Conservation (phyloP, 2,113 vertebrate species). For the Heterotis niloticus region DNA sequence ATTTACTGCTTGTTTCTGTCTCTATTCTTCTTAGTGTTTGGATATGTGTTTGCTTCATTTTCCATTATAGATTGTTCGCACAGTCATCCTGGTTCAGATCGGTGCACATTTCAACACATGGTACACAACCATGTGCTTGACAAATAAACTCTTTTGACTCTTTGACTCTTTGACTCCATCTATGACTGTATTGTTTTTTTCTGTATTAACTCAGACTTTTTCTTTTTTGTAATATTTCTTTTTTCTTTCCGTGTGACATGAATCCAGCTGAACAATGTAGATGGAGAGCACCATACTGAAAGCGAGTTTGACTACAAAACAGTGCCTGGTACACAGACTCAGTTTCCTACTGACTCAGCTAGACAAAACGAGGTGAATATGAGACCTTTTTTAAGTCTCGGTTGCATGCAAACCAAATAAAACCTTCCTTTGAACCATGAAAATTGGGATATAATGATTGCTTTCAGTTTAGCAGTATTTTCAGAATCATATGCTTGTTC, state of each 20-base stretch:
- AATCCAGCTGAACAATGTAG: constrained; percentile 80
- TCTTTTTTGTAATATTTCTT: constrained; percentile 54
- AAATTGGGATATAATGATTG: no score
- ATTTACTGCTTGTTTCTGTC: no score
- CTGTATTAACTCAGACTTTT: constrained; percentile 57
- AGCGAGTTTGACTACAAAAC: constrained; percentile 78
- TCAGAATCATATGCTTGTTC: constrained; percentile 30
- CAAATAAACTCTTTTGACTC: no score
- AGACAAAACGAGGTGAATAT: constrained; percentile 83
- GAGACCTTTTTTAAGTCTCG: constrained; percentile 35
- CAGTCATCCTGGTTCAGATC: no score
- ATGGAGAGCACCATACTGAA: constrained; percentile 81
- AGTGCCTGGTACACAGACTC: constrained; percentile 74
- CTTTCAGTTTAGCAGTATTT: constrained; percentile 32
- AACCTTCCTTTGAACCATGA: no score
- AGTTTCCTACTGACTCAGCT: constrained; percentile 68
- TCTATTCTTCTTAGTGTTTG: no score
- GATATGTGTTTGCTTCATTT: no score
- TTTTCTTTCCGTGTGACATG: constrained; percentile 56
- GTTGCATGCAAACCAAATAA: constrained; percentile 18
- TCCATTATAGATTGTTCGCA: no score
- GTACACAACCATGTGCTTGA: no score
- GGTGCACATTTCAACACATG: no score
- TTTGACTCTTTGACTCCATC: no score
- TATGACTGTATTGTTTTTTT: constrained; percentile 23